Conservation (phyloP, 1,140 invertebrate genomes). For the Acromyrmex echinatior region DNA sequence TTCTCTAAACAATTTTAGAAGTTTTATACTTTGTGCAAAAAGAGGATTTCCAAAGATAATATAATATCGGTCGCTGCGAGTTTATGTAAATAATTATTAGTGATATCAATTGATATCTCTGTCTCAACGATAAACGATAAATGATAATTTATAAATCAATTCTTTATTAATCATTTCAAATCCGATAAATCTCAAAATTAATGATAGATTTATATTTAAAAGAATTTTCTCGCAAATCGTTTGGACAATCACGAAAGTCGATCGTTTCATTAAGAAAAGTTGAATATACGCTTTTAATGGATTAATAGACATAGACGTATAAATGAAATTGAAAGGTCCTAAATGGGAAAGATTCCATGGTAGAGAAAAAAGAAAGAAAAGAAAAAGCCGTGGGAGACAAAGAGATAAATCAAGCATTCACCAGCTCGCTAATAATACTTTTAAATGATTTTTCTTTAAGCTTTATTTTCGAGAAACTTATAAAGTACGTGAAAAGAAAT, state of each 20-base stretch:
- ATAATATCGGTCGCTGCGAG: background rate
- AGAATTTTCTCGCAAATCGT: background rate
- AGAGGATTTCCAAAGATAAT: background rate
- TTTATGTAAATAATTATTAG: constrained; percentile 15
- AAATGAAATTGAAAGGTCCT: background rate
- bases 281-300: background rate
- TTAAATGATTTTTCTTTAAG: background rate
- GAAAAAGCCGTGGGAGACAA: background rate
- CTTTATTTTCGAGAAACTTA: background rate
- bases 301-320: background rate
- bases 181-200: background rate
- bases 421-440: background rate
- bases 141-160: background rate
- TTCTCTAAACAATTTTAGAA: background rate
- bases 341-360: background rate
- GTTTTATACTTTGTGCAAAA: too few relatives aligned
- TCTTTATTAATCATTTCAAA: background rate
- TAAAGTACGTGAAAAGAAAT: background rate
- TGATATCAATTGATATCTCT: background rate
- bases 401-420: constrained; percentile 12
- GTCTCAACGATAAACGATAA: background rate
- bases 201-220: background rate
- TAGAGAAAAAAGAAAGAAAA: background rate
- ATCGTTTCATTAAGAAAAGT: background rate
- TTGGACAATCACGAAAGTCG: background rate